phyloP scores from a whole-genome alignment of 2,797 vertebrate genomes.

The Hippoglossus hippoglossus region DNA sequence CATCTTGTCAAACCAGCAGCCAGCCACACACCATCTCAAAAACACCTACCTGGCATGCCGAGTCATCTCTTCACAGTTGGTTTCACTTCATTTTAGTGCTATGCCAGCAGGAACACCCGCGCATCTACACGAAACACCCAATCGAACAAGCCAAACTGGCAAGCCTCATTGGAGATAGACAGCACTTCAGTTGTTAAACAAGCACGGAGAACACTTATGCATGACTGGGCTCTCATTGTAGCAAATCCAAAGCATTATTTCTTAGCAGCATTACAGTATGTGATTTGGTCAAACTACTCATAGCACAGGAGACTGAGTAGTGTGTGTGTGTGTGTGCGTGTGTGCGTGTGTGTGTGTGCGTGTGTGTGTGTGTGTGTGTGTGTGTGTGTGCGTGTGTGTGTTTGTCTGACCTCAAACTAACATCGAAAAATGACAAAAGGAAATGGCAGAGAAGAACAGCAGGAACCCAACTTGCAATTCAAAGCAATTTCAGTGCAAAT shows the following conservation, averaged over 20 bases:
- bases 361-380: too few relatives aligned
- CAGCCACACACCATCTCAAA: conserved; percentile 16
- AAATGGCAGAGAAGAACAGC: conserved; percentile 5
- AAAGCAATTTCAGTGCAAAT: not conserved
- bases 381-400: not conserved
- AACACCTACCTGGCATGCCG: conserved; percentile 33
- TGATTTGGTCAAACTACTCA: conserved; percentile 14
- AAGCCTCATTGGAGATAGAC: conserved; percentile 41
- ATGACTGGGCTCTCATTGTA: conserved; percentile 30
- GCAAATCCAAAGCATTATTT: conserved; percentile 43
- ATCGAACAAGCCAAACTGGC: conserved; percentile 47
- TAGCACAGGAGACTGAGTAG: not conserved
- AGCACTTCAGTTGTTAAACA: conserved; percentile 48
- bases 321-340: not conserved
- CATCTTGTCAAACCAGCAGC: conserved; percentile 23
- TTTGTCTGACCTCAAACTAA: conserved; percentile 9
- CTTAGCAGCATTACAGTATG: conserved; percentile 28
- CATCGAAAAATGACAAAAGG: not conserved
- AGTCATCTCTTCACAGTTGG: conserved; percentile 58
- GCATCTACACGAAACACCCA: conserved; percentile 17
- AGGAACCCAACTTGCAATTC: not conserved
- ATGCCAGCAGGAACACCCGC: not conserved
- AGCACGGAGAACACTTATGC: conserved; percentile 35
- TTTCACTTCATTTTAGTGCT: conserved; percentile 52
- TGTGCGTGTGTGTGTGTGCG: not conserved